A percentile compares a stretch with the other conserved stretches of the same genome.
Conservation (phyloP, 2,888 invertebrate genomes). For the Quadriops clusia region DNA sequence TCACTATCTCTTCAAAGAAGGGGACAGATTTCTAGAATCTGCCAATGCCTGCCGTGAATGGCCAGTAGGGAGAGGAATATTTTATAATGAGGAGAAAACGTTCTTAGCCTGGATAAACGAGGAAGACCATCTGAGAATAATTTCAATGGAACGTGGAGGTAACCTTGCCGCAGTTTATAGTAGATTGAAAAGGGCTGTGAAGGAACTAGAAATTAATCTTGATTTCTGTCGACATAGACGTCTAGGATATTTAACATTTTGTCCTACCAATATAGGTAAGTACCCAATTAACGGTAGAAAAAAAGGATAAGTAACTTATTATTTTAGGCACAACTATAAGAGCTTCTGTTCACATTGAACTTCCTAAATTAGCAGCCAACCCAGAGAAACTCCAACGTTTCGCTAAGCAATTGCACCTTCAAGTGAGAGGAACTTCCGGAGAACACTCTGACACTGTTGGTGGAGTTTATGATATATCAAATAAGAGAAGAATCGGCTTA, state of each 20-base stretch:
- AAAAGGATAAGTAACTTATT: too few relatives aligned
- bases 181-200: conserved; percentile 40
- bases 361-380: conserved; percentile 47
- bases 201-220: conserved; percentile 39
- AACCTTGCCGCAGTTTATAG: conserved; percentile 67
- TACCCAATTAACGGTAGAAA: too few relatives aligned
- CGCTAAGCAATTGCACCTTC: conserved; percentile 47
- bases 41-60: conserved; percentile 61
- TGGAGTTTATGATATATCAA: conserved; percentile 53
- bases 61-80: conserved; percentile 90
- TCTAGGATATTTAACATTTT: conserved; percentile 59
- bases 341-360: conserved; percentile 56
- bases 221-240: conserved; percentile 46
- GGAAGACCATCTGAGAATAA: conserved; percentile 93
- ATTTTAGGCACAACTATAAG: conserved; percentile 52
- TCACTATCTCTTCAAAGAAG: conserved; percentile 95
- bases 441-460: conserved; percentile 50
- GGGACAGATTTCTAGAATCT: conserved; percentile 75
- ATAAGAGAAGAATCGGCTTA: conserved; percentile 52
- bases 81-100: conserved; percentile 87
- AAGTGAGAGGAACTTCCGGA: conserved; percentile 45
- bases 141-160: conserved; percentile 94
- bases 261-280: conserved; percentile 57
- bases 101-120: conserved; percentile 97
- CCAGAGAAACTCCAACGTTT: conserved; percentile 42